A percentile compares a stretch with the other conserved stretches of the same genome.
Conservation (phyloP, 2,888 invertebrate species). For the Pyrgus malvae region DNA sequence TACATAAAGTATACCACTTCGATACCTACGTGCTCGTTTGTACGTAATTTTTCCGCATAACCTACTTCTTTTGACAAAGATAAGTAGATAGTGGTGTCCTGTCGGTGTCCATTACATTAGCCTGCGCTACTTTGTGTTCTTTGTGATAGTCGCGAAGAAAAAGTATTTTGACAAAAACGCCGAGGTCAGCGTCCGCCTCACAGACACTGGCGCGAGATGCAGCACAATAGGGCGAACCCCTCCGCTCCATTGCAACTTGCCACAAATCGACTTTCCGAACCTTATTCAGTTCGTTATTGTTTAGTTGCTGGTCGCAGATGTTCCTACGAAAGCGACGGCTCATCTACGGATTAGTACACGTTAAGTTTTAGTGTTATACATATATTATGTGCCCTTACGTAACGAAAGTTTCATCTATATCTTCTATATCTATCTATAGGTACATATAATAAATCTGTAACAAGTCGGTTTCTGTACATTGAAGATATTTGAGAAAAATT, state of each 20-base stretch:
- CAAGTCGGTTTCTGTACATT: no score
- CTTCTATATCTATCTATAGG: no score
- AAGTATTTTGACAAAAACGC: constrained; percentile 27
- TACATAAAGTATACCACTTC: constrained; percentile 16
- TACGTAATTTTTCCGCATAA: neutral
- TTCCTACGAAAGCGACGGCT: constrained; percentile 64
- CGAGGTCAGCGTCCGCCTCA: constrained; percentile 31
- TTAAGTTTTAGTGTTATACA: constrained; percentile 71
- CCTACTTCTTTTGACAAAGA: constrained; percentile 9
- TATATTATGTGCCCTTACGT: constrained; percentile 61
- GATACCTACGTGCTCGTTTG: constrained; percentile 8
- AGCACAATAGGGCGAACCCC: constrained; percentile 38
- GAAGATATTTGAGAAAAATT: no score
- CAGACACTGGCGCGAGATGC: constrained; percentile 29
- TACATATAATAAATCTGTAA: no score
- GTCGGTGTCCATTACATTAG: constrained; percentile 26
- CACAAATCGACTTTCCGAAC: constrained; percentile 72
- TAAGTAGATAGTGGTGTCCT: constrained; percentile 21
- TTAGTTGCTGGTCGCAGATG: constrained; percentile 68
- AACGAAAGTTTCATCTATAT: constrained; percentile 50
- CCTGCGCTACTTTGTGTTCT: constrained; percentile 25
- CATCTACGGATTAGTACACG: constrained; percentile 76
- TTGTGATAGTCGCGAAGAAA: constrained; percentile 20
- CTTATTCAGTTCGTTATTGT: constrained; percentile 80
- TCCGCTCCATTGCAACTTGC: constrained; percentile 62